phyloP scores from a whole-genome alignment of 2,113 vertebrate genomes.

The Casuarius casuarius region DNA sequence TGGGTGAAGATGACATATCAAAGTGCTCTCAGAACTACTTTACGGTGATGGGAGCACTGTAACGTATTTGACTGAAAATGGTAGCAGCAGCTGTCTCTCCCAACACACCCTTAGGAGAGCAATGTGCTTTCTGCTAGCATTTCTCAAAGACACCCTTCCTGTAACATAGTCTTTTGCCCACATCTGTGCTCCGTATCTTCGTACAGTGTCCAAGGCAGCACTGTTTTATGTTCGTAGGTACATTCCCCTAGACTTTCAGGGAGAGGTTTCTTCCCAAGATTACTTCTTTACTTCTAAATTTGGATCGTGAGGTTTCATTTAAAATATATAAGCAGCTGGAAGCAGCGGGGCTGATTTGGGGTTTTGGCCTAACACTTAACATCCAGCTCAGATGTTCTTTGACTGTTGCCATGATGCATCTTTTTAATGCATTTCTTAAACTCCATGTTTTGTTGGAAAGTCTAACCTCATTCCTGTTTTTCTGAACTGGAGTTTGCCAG shows the following conservation, averaged over 20 bases:
- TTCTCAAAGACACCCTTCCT: rapidly evolving
- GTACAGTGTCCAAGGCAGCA: background rate
- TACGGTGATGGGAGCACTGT: background rate
- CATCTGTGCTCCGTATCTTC: background rate
- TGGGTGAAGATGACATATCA: background rate
- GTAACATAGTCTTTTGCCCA: background rate
- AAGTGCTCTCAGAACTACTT: background rate
- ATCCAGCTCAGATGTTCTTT: background rate
- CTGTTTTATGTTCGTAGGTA: background rate
- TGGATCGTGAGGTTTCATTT: background rate
- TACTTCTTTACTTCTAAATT: background rate
- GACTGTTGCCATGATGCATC: rapidly evolving
- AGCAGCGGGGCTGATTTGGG: background rate
- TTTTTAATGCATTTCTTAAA: background rate
- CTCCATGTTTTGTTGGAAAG: rapidly evolving
- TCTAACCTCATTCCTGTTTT: background rate
- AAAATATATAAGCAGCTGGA: background rate
- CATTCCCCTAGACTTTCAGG: background rate
- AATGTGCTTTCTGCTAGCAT: background rate
- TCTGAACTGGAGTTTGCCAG: background rate
- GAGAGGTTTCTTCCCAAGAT: rapidly evolving
- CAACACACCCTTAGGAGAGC: rapidly evolving
- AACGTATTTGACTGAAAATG: rapidly evolving
- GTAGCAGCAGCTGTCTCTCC: background rate
- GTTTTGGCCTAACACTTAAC: background rate